Base-by-base conservation (phyloP, 2,888 invertebrate genomes). In the Onthophagus sagittarius region DNA sequence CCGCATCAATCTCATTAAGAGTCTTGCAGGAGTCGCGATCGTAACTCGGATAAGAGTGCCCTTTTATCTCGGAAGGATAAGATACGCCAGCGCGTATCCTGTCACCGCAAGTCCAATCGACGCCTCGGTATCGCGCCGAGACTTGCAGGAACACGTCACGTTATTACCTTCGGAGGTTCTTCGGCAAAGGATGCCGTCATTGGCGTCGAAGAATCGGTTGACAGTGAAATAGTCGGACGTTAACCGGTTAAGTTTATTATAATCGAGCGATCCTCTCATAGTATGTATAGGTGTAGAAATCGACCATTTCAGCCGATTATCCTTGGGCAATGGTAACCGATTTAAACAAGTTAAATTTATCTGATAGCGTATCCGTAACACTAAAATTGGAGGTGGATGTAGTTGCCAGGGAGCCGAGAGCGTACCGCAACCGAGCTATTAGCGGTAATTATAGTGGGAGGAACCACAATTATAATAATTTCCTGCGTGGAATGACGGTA, bases 401-500 rank as follows among this genome's bases (percentile, higher is more conserved):
- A 53, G 39, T 53, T 53, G 39, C 39, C 67, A 67, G 15, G 32
- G 67, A 31, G 67, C 67, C 67, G 39, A 64, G 13, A 65, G 64
- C 64, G 72, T 72, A 65, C 32, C 39, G 71, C 74, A 71, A 53
- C 75, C 32, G 72, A 77, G 75, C 77, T 77, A 77, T 78, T 78
- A 77, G 71, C 64, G 74, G 76, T 78, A 78, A 78, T 78, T 77
- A 77, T 74, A 70, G 77, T 77, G 74, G 75, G 77, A 76, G 72
- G 75, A 77, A 77, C 78, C 78, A 75, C 78, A 75, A 78, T 77
- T 77, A 78, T 78, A 77, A 77, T 77, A 78, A 78, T 77, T 76
- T 77, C 74, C 76, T 72, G 71, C 63, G 73, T 72, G 72, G 72
- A 39, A 74, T 65, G 33, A 71, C 72, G 39, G 39, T 53, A 62